Evolutionary conservation across 2,888 invertebrate species (phyloP).

Genomic region (Vandiemenella viatica): DNA sequence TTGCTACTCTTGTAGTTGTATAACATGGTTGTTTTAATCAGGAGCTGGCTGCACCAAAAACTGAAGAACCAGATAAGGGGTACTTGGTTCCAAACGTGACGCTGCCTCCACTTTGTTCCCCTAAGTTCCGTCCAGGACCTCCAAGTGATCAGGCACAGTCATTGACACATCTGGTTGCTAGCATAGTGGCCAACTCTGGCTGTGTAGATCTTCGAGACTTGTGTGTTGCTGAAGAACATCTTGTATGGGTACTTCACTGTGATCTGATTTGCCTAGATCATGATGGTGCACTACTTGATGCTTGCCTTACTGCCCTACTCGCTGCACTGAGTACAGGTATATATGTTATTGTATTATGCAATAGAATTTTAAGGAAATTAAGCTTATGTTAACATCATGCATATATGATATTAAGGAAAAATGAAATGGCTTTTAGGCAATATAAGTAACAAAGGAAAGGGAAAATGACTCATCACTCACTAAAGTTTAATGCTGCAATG

Average conservation of each 20-base stretch:
- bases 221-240: conserved; percentile 53
- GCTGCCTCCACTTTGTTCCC: conserved; percentile 59
- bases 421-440: too few relatives aligned
- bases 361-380: too few relatives aligned
- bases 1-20: too few relatives aligned
- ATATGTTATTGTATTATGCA: too few relatives aligned
- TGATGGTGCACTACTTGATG: conserved; percentile 72
- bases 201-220: conserved; percentile 47
- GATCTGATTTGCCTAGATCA: conserved; percentile 71
- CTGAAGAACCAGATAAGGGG: conserved; percentile 54
- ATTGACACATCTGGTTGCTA: conserved; percentile 51
- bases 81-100: conserved; percentile 70
- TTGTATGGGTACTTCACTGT: conserved; percentile 71
- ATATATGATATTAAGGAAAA: too few relatives aligned
- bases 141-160: conserved; percentile 69
- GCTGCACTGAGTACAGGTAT: conserved; percentile 57
- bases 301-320: conserved; percentile 55
- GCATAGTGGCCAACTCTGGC: conserved; percentile 51
- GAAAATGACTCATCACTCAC: too few relatives aligned
- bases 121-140: conserved; percentile 61
- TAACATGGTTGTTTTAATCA: too few relatives aligned
- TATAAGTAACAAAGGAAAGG: too few relatives aligned
- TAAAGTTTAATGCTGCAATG: too few relatives aligned
- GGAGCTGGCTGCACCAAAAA: conserved; percentile 61
- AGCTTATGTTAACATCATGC: too few relatives aligned